Evolutionary conservation across 2,113 vertebrate species (phyloP).

Genomic region (Tautogolabrus adspersus): DNA sequence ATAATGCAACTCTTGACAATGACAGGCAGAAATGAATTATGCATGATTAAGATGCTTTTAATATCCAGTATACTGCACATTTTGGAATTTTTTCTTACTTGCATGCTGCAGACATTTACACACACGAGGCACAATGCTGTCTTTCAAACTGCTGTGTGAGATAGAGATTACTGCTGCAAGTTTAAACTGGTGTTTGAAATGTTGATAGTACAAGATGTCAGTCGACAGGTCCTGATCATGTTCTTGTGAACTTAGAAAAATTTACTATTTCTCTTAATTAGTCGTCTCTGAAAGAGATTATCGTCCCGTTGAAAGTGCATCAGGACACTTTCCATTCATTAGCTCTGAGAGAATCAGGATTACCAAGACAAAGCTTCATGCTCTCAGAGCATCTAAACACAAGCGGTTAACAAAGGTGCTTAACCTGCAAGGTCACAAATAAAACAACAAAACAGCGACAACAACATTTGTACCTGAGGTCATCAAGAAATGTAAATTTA

Average conservation of each 20-base stretch:
- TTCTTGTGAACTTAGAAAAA: no score
- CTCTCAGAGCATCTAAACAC: slow-evolving; percentile 36
- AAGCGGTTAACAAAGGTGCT: slow-evolving; percentile 30
- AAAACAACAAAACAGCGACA: not conserved
- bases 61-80: not conserved
- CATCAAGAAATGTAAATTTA: not conserved
- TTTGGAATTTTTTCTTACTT: not conserved
- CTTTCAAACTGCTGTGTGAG: not conserved
- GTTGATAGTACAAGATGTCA: not conserved
- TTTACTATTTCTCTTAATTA: no score
- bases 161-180: not conserved
- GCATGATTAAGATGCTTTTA: not conserved
- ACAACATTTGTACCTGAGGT: no score
- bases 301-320: not conserved
- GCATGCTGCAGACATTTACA: not conserved
- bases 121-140: not conserved
- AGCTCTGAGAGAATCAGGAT: slow-evolving; percentile 34
- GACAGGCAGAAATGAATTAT: not conserved
- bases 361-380: slow-evolving; percentile 1
- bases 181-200: not conserved
- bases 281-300: not conserved
- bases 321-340: slow-evolving; percentile 25
- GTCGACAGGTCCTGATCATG: no score
- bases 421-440: slow-evolving; percentile 43
- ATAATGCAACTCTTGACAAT: not conserved